phyloP scores from a whole-genome alignment of 2,888 invertebrate species.

The Hoplodrina blanda region DNA sequence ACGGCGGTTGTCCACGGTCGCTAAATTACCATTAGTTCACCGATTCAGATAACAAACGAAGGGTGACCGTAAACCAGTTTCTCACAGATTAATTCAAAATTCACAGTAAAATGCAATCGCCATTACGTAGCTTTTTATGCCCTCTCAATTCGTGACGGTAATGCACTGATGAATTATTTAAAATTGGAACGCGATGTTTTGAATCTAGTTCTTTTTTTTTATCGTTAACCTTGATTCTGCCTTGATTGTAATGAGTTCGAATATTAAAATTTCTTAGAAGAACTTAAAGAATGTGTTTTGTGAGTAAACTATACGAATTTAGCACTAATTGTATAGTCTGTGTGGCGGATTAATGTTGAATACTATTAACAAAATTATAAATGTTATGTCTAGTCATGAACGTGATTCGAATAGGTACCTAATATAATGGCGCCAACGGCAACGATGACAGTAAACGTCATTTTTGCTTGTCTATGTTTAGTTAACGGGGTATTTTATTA shows the following conservation, averaged over 20 bases:
- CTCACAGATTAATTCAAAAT: conserved; percentile 55
- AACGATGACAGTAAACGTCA: background rate
- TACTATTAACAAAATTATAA: conserved; percentile 27
- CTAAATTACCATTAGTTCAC: conserved; percentile 51
- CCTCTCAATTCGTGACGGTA: conserved; percentile 44
- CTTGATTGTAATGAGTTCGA: conserved; percentile 46
- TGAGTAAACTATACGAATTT: conserved; percentile 25
- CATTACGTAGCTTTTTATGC: conserved; percentile 37
- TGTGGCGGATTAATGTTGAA: conserved; percentile 44
- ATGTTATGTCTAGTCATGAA: conserved; percentile 26
- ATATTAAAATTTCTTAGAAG: conserved; percentile 18
- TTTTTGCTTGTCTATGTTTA: background rate
- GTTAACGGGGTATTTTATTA: background rate
- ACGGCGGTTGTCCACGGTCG: conserved; percentile 60
- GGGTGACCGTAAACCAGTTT: conserved; percentile 59
- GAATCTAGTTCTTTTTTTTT: conserved; percentile 31
- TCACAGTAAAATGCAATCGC: conserved; percentile 45
- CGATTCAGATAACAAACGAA: conserved; percentile 61
- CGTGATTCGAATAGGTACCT: conserved; percentile 20
- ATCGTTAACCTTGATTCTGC: conserved; percentile 38
- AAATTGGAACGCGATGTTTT: conserved; percentile 57
- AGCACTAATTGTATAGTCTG: conserved; percentile 10
- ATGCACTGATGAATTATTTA: conserved; percentile 45
- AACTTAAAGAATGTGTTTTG: conserved; percentile 28
- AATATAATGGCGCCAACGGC: conserved; percentile 5